A percentile compares a stretch with the other conserved stretches of the same genome.
phyloP scores from a whole-genome alignment of 2,888 invertebrate genomes.

The Seladonia tumulorum region DNA sequence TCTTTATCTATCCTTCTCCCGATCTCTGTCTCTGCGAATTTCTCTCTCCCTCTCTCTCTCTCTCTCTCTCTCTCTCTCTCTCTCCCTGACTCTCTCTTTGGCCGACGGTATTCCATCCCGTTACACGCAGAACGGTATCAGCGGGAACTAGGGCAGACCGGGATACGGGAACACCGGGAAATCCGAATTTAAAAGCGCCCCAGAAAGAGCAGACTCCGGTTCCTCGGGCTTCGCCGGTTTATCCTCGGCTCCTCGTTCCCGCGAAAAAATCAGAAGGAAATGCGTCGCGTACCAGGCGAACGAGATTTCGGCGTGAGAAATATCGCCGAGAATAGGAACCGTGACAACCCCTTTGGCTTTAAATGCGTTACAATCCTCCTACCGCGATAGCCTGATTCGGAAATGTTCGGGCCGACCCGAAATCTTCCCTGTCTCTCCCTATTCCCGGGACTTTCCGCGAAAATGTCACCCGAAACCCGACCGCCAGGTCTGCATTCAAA shows the following conservation, averaged over 20 bases:
- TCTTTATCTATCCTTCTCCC: neutral
- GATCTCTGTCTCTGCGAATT: neutral
- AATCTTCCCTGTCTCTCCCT: neutral
- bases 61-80: constrained; percentile 8
- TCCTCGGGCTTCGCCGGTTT: constrained; percentile 32
- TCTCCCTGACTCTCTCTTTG: neutral
- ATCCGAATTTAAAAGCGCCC: constrained; percentile 59
- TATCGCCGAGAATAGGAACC: neutral
- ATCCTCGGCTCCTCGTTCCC: constrained; percentile 23
- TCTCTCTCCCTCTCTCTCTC: constrained; percentile 17
- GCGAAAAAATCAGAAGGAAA: constrained; percentile 31
- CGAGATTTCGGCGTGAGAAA: constrained; percentile 16
- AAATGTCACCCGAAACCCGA: neutral
- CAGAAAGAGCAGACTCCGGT: constrained; percentile 40
- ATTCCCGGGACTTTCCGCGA: neutral
- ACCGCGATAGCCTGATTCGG: neutral
- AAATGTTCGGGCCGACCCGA: neutral
- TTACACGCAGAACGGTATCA: constrained; percentile 53
- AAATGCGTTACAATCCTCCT: constrained; percentile 14
- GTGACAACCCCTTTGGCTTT: neutral
- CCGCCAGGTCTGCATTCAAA: neutral
- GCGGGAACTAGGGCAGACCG: constrained; percentile 47
- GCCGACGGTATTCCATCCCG: constrained; percentile 40
- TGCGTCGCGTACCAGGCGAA: neutral
- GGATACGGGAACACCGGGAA: constrained; percentile 49